Evolutionary conservation across 2,888 invertebrate genomes (phyloP).

Genomic region (Ophonus ardosiacus): DNA sequence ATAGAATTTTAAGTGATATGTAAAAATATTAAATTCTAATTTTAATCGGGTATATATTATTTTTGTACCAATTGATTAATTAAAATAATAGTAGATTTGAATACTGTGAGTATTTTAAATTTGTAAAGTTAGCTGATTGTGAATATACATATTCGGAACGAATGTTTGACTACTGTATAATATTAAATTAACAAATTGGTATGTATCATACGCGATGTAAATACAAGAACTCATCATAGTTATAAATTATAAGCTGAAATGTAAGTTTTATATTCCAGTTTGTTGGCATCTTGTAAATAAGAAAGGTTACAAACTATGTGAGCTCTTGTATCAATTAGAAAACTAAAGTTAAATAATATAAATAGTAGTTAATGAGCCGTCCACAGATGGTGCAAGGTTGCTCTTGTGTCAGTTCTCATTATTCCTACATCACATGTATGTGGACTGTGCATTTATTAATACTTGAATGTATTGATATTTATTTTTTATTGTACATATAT

Average conservation of each 20-base stretch:
- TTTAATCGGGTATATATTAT: conserved; percentile 63
- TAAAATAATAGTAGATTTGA: conserved; percentile 53
- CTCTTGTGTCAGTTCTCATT: conserved; percentile 43
- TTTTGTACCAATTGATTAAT: conserved; percentile 64
- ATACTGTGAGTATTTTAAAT: conserved; percentile 64
- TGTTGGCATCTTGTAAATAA: conserved; percentile 40
- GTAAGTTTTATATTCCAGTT: conserved; percentile 46
- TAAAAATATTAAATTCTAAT: conserved; percentile 55
- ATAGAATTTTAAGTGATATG: conserved; percentile 59
- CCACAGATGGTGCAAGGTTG: conserved; percentile 52
- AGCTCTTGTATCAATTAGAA: conserved; percentile 34
- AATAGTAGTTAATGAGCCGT: conserved; percentile 62
- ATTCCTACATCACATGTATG: conserved; percentile 62
- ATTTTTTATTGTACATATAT: conserved; percentile 71
- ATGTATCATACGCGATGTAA: conserved; percentile 49
- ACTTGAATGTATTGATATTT: conserved; percentile 63
- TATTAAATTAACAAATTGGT: conserved; percentile 41
- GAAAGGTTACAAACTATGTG: conserved; percentile 25
- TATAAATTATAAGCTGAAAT: conserved; percentile 41
- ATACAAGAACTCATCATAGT: conserved; percentile 36
- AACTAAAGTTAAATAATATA: conserved; percentile 47
- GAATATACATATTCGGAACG: conserved; percentile 41
- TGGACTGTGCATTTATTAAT: conserved; percentile 64
- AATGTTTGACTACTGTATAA: conserved; percentile 59
- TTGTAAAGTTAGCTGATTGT: conserved; percentile 56